A percentile compares a stretch with the other conserved stretches of the same genome.
phyloP scores from a whole-genome alignment of 2,113 vertebrate species.

The Dromiciops gliroides region DNA sequence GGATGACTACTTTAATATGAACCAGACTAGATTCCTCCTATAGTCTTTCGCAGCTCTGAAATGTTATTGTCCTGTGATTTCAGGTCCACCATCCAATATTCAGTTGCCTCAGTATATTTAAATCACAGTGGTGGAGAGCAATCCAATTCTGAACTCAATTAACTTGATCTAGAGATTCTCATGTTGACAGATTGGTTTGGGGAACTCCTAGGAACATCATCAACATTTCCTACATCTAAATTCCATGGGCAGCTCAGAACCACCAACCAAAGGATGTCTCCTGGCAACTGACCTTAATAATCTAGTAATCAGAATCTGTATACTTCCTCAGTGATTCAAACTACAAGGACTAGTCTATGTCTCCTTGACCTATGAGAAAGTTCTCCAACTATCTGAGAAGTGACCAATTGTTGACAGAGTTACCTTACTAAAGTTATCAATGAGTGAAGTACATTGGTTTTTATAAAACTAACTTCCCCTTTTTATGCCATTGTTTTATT shows the following conservation, averaged over 20 bases:
- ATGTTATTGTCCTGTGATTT: background rate
- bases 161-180: background rate
- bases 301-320: background rate
- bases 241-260: background rate
- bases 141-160: background rate
- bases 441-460: background rate
- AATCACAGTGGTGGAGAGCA: background rate
- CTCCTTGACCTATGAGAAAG: background rate
- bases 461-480: background rate
- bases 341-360: background rate
- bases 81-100: background rate
- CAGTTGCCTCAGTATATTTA: background rate
- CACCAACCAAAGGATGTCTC: background rate
- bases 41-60: background rate
- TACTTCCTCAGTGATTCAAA: background rate
- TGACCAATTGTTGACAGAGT: background rate
- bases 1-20: background rate
- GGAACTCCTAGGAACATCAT: background rate
- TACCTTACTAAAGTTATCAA: background rate
- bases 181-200: background rate
- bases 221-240: background rate
- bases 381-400: background rate
- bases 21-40: background rate
- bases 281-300: background rate
- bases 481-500: background rate